Base-by-base conservation (phyloP, 2,113 vertebrate species). In the Crypturellus undulatus region DNA sequence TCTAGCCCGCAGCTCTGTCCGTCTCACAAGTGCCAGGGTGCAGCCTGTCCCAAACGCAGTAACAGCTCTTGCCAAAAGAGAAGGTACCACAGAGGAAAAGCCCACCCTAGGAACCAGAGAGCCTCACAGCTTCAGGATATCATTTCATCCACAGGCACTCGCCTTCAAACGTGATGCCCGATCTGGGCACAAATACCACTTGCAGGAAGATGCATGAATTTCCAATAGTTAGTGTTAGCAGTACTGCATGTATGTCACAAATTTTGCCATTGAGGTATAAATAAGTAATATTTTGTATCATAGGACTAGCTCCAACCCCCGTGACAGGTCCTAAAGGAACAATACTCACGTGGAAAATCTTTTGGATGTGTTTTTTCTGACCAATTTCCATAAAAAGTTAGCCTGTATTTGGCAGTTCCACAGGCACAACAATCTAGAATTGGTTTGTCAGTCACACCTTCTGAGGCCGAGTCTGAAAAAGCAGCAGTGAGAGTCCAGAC, bases 311-410 rank as follows among this genome's bases (percentile, higher is more conserved):
- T 69, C 22, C 68, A 88, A 3, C 5, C 8, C 11, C 30, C 59
- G 1, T 26, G 18, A 34, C 21, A 21, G 5, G 30, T 52, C 32
- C 16, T 6, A 86, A 15, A 62, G 45, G 32, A 67, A 25, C 4
- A 63, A 8, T 90, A 98, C 99, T 99, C 94, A 99, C 99, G 98
- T 90, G 99, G 99, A 70, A 99, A 99, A 93, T 99, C 99, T 96
- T 99, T 99, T 28, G 99, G 99, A 90, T 99, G 99, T 1, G 98
- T 97, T 95, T 99, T 99, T 97, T 99, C 99, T 1, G 99, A 99
- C 99, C 99, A 99, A 90, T 99, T 99, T 32, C 99, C 99, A 47
- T 98, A 99, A 96, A 99, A 99, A 3, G 99, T 99, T 85, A 99
- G 97, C 79, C 99, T 98, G 97, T 99, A 99, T 94, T 99, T 99